Percentiles rank a stretch among this genome's conserved stretches.
phyloP scores from a whole-genome alignment of 2,113 vertebrate species.

The Piprites chloris region DNA sequence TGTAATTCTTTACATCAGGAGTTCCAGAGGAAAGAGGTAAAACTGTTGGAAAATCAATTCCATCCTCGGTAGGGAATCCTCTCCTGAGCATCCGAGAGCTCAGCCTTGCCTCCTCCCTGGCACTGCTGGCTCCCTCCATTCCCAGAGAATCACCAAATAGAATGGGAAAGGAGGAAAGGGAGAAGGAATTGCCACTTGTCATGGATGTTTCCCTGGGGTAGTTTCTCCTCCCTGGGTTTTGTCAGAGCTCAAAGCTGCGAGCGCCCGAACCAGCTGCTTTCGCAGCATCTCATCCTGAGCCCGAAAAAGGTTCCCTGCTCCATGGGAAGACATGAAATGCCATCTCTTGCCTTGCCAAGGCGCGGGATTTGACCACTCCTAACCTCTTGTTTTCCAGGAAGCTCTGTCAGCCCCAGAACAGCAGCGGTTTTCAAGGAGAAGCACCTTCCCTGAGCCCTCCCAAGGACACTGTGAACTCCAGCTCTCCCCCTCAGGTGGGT shows the following conservation, averaged over 20 bases:
- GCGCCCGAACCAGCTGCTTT: background rate
- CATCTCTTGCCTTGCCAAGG: background rate
- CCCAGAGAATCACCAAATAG: background rate
- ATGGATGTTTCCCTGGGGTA: rapidly evolving
- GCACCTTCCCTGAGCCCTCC: conserved; percentile 81
- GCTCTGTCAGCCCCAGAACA: conserved; percentile 80
- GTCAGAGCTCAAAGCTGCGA: rapidly evolving
- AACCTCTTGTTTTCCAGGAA: conserved; percentile 74
- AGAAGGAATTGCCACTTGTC: rapidly evolving
- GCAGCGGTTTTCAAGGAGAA: conserved; percentile 69
- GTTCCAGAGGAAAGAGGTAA: background rate
- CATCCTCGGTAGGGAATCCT: background rate
- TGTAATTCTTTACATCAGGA: background rate
- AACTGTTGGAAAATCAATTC: background rate
- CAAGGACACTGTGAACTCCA: conserved; percentile 78
- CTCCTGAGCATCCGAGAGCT: rapidly evolving
- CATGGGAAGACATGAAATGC: background rate
- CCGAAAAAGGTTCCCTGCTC: background rate
- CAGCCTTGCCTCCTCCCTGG: background rate
- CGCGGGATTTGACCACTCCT: rapidly evolving
- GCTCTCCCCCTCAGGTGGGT: conserved; percentile 87
- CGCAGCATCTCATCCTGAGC: background rate
- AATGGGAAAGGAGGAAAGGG: rapidly evolving
- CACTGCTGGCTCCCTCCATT: rapidly evolving
- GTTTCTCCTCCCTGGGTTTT: background rate